Evolutionary conservation across 2,888 invertebrate genomes (phyloP), one percentile per base, ranked within the genome.

Genomic region (Philereme transversata): DNA sequence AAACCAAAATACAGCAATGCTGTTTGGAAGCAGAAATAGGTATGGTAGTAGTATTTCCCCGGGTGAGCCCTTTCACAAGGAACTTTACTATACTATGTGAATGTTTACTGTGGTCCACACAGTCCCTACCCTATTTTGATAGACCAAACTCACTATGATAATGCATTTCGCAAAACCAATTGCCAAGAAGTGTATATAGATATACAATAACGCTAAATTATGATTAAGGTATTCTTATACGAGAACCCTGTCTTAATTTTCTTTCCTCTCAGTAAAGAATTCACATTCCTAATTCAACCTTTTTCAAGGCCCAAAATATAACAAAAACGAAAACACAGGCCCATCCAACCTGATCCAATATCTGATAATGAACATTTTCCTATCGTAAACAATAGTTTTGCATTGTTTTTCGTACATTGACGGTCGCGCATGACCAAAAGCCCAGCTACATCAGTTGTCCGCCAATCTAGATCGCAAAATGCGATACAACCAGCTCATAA

Each of bases 401-500:
- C 63, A 59, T 63, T 63, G 63, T 63, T 63, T 63, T 63, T 63
- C 58, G 63, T 57, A 60, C 59, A 60, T 57, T 53, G 63, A 50
- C 49, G 51, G 63, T 52, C 59, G 55, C 59, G 59, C 56, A 60
- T 62, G 62, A 59, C 40, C 59, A 56, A 60, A 55, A 55, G 54
- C 67, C 60, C 51, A 49, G 56, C 46, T 46, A 65, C 69, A 67
- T 69, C 69, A 65, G 50, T 65, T 67, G 63, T 64, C 64, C 65
- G 55, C 65, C 70, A 67, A 68, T 70, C 68, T 67, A 70, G 70
- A 70, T 70, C 60, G 64, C 60, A 68, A 64, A 68, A 55, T 56
- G 57, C 68, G 75, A 72, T 76, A 75, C 68, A 74, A 70, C 60
- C 51, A 67, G 69, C 73, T 74, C 76, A 78, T 79, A 78, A 77